Evolutionary conservation across 2,888 invertebrate genomes (phyloP).

Genomic region (Biston stratarius): DNA sequence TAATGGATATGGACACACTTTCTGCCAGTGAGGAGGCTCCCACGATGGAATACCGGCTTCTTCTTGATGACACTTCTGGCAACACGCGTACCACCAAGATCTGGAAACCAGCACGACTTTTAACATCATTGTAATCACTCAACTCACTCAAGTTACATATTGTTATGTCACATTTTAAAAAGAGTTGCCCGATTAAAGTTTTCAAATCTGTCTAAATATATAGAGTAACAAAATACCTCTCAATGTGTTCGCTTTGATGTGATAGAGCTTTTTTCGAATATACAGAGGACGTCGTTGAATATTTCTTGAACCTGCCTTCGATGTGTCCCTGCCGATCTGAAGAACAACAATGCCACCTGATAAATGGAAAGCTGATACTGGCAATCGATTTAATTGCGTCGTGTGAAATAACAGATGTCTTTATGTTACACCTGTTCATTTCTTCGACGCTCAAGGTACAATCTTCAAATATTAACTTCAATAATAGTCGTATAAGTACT

Average conservation of each 20-base stretch:
- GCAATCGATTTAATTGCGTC: slow-evolving; percentile 61
- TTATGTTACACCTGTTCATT: slow-evolving; percentile 41
- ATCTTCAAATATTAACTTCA: neutral
- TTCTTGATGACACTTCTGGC: slow-evolving; percentile 91
- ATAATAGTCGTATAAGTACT: neutral
- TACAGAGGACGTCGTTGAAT: slow-evolving; percentile 81
- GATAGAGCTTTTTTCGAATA: slow-evolving; percentile 82
- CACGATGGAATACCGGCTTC: slow-evolving; percentile 91
- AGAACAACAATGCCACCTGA: slow-evolving; percentile 52
- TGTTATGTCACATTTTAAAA: slow-evolving; percentile 9
- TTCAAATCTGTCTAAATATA: slow-evolving; percentile 21
- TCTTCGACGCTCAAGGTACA: slow-evolving; percentile 49
- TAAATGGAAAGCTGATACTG: slow-evolving; percentile 49
- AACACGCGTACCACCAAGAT: slow-evolving; percentile 94
- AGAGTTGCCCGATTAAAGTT: slow-evolving; percentile 26
- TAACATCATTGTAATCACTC: slow-evolving; percentile 19
- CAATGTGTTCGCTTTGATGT: slow-evolving; percentile 81
- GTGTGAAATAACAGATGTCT: slow-evolving; percentile 61
- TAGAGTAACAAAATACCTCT: slow-evolving; percentile 65
- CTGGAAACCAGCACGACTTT: slow-evolving; percentile 66
- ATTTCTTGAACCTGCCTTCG: slow-evolving; percentile 83
- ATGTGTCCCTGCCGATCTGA: slow-evolving; percentile 81
- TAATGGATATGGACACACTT: slow-evolving; percentile 93
- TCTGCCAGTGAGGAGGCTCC: slow-evolving; percentile 93
- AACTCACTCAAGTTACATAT: slow-evolving; percentile 12